These are phyloP conservation scores for Melopsittacus undulatus DNA, from an alignment of 2,797 vertebrate genomes.

Conservation along the genomic window DNA sequence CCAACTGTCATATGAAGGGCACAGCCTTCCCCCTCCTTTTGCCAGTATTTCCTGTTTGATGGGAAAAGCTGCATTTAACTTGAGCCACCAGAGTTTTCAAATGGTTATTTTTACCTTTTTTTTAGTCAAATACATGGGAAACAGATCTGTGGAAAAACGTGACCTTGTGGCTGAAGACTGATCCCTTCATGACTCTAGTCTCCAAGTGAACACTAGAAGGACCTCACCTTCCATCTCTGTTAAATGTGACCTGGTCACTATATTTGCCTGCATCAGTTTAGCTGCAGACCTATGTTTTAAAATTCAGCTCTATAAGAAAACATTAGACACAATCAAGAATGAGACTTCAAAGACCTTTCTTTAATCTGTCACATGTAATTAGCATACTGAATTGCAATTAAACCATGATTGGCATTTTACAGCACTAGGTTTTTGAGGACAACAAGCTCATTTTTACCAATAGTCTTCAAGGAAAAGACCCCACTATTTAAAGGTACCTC, in stretches of 20 bases:
- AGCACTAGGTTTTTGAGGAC: conserved; percentile 62
- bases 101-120: not conserved
- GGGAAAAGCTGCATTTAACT: not conserved
- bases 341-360: conserved; percentile 74
- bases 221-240: conserved; percentile 51
- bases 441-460: conserved; percentile 50
- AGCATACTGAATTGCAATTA: conserved; percentile 72
- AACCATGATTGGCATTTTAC: conserved; percentile 69
- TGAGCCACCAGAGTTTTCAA: not conserved
- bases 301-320: conserved; percentile 67
- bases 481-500: conserved; percentile 14
- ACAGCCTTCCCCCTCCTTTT: not conserved
- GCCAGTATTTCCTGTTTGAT: not conserved
- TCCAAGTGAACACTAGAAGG: conserved; percentile 49
- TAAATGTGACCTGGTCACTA: conserved; percentile 63
- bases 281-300: conserved; percentile 61
- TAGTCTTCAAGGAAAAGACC: not conserved
- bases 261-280: conserved; percentile 52
- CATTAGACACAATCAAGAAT: conserved; percentile 75
- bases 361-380: conserved; percentile 70
- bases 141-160: not conserved
- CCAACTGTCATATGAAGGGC: not conserved
- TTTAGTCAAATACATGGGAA: conserved; percentile 3
- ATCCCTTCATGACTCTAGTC: conserved; percentile 22
- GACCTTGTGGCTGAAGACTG: not conserved